Conservation (phyloP, 2,888 invertebrate genomes). For the Heliothis peltigera region DNA sequence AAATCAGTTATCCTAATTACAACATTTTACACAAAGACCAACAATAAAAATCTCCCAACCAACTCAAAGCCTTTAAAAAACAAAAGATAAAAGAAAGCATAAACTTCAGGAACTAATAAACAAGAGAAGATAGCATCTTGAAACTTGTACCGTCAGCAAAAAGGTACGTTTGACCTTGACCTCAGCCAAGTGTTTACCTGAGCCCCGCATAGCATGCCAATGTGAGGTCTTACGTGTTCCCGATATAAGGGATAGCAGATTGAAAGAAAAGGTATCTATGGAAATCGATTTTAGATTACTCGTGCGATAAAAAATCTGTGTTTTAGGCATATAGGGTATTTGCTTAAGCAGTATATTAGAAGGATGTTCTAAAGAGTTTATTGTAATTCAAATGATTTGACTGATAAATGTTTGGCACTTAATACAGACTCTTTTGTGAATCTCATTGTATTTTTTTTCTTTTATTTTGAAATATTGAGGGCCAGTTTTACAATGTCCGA, state of each 20-base stretch:
- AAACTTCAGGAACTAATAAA: slow-evolving; percentile 10
- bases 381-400: no score
- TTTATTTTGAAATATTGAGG: no score
- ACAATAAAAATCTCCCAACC: not conserved
- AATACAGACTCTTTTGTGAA: no score
- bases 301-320: not conserved
- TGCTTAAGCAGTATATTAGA: no score
- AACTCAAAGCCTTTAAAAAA: not conserved
- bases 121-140: slow-evolving; percentile 7
- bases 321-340: no score
- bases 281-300: slow-evolving; percentile 47
- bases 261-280: slow-evolving; percentile 28
- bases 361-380: no score
- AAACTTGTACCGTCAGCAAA: slow-evolving; percentile 52
- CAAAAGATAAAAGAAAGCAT: not conserved
- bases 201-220: slow-evolving; percentile 59
- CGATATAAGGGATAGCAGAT: slow-evolving; percentile 42
- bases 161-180: slow-evolving; percentile 68
- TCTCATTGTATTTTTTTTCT: no score
- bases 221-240: slow-evolving; percentile 62
- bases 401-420: no score
- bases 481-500: no score
- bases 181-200: slow-evolving; percentile 70
- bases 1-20: no score
- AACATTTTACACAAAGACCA: no score